Base-by-base conservation (phyloP, 2,113 vertebrate genomes). In the Illadopsis cleaveri region DNA sequence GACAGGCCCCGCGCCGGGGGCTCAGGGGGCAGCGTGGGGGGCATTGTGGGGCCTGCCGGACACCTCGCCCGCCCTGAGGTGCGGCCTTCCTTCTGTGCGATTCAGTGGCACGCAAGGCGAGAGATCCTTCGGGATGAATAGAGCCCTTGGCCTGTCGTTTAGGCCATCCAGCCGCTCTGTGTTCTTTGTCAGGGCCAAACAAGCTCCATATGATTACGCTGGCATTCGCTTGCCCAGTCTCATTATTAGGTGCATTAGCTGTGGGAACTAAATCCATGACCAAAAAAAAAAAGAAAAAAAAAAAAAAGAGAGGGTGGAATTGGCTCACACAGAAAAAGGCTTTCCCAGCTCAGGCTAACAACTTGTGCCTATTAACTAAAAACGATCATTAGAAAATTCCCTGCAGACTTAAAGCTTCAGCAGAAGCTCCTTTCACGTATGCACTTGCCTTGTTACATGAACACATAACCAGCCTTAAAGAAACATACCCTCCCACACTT, bases 221-320 rank as follows among this genome's bases (percentile, higher is more conserved):
- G 93, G 94, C 96, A 92, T 89, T 96, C 8, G 48, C 92, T 97
- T 95, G 96, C 96, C 97, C 44, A 35, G 97, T 94, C 97, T 98
- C 97, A 98, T 98, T 98, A 98, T 97, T 89, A 96, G 95, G 93
- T 95, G 73, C 96, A 95, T 98, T 97, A 96, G 96, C 96, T 98
- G 98, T 98, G 98, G 97, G 97, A 98, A 98, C 96, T 80, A 97
- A 98, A 97, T 94, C 96, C 97, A 97, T 97, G 94, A 97, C 72
- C 96, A 84, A 97, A 97, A 96, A 95, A 66, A 60, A 80, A 89
- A 97, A 94, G 93, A 93, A 93, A 97, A 33, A 51, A 25, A 23
- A 54, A 82, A 76, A 66, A 37, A 64, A 93, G 70, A 82, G 95
- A 85, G 88, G 95, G 94, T 93, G 96, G 96, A 97, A 95, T 96